Conservation (phyloP, 2,888 invertebrate genomes). For the Pycnomerus fuliginosus region DNA sequence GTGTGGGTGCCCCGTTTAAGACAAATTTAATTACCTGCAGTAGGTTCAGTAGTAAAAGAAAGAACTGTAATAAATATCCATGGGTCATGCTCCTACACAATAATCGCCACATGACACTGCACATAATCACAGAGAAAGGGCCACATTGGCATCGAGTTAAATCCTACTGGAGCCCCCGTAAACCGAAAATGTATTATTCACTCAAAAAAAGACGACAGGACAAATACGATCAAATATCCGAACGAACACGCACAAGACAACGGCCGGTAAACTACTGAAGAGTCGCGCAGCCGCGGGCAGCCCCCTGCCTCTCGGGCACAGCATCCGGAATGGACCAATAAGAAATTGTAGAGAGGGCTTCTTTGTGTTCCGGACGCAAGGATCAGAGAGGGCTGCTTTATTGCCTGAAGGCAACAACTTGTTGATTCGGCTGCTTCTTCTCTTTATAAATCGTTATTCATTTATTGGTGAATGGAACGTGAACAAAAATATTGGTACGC, state of each 20-base stretch:
- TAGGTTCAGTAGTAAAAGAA: slow-evolving; percentile 52
- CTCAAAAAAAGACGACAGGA: not conserved
- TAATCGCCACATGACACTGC: slow-evolving; percentile 56
- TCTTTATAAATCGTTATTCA: no score
- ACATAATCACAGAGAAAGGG: slow-evolving; percentile 50
- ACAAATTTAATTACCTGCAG: slow-evolving; percentile 52
- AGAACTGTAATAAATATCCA: slow-evolving; percentile 56
- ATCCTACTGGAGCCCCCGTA: not conserved
- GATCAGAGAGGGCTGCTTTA: slow-evolving; percentile 16
- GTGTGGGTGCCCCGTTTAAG: no score
- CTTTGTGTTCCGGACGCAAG: slow-evolving; percentile 35
- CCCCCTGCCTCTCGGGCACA: slow-evolving; percentile 47
- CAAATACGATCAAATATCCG: not conserved
- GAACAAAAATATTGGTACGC: no score
- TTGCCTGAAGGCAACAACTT: no score
- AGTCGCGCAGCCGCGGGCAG: slow-evolving; percentile 48
- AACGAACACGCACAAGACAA: slow-evolving; percentile 26
- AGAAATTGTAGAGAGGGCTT: slow-evolving; percentile 33
- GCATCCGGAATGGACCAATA: slow-evolving; percentile 50
- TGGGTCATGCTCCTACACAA: slow-evolving; percentile 57
- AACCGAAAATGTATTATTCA: not conserved
- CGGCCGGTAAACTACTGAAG: slow-evolving; percentile 51
- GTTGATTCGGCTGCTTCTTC: no score
- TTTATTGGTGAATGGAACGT: no score
- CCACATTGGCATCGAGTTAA: slow-evolving; percentile 28